Evolutionary conservation across 2,113 vertebrate species (phyloP).

Genomic region (Oncorhynchus gorbuscha): DNA sequence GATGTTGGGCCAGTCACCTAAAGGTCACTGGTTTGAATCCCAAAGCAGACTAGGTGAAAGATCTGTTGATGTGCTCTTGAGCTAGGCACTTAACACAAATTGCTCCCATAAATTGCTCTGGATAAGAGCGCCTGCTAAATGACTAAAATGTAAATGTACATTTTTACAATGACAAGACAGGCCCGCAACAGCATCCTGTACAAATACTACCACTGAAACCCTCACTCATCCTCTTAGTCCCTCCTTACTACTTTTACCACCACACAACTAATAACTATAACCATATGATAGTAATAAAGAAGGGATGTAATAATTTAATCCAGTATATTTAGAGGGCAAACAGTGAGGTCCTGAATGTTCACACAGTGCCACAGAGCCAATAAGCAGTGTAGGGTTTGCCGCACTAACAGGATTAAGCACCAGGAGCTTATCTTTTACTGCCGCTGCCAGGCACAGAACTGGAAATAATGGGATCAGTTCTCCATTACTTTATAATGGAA

Average conservation of each 20-base stretch:
- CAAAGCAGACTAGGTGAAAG: neutral
- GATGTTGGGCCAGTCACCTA: too few relatives aligned
- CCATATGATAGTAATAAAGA: conserved; percentile 24
- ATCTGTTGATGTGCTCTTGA: too few relatives aligned
- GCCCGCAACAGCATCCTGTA: neutral
- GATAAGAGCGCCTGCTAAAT: too few relatives aligned
- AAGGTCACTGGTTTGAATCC: too few relatives aligned
- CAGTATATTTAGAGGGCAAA: conserved; percentile 71
- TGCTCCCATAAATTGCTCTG: too few relatives aligned
- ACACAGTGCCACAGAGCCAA: conserved; percentile 65
- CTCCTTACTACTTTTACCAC: neutral
- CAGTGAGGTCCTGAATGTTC: conserved; percentile 66
- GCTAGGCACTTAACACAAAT: too few relatives aligned
- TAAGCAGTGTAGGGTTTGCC: conserved; percentile 70
- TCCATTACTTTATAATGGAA: conserved; percentile 71
- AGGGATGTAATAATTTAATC: conserved; percentile 50
- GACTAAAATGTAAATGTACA: too few relatives aligned
- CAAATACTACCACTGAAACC: neutral
- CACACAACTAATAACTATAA: conserved; percentile 18
- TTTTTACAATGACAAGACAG: neutral
- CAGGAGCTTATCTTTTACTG: conserved; percentile 76
- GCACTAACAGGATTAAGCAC: conserved; percentile 78
- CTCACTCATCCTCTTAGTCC: neutral
- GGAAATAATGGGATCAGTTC: conserved; percentile 75
- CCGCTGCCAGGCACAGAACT: conserved; percentile 69